These are phyloP conservation scores for Lamprologus ornatipinnis DNA, from an alignment of 2,113 vertebrate species.

Conservation along the genomic window DNA sequence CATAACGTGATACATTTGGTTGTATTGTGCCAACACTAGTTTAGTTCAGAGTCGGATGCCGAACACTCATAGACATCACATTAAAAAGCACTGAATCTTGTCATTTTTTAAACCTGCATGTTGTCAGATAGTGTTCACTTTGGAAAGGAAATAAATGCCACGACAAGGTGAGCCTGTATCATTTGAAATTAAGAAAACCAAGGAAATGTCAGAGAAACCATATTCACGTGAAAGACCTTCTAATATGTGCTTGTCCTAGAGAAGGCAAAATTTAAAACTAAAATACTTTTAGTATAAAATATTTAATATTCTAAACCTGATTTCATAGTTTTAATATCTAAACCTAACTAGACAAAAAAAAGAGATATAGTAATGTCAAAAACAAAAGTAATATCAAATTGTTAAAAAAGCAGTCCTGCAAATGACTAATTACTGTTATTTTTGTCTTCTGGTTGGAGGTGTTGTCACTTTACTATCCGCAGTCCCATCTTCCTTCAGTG, in stretches of 20 bases:
- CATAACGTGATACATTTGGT: neutral
- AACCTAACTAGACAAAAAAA: neutral
- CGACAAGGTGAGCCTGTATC: fast-evolving
- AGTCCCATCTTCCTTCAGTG: fast-evolving
- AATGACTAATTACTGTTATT: neutral
- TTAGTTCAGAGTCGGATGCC: neutral
- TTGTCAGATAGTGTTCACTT: neutral
- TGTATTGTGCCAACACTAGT: neutral
- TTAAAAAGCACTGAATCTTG: neutral
- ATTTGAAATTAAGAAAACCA: neutral
- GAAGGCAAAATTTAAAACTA: neutral
- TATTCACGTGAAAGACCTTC: neutral
- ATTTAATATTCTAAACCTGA: fast-evolving
- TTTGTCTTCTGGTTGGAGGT: neutral
- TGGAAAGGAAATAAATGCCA: neutral
- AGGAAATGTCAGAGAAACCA: neutral
- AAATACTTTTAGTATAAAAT: neutral
- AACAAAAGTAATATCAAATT: neutral
- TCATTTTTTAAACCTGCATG: neutral
- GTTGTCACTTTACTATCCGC: fast-evolving
- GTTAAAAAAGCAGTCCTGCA: neutral
- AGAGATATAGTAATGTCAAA: neutral
- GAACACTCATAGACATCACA: neutral
- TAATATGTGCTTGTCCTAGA: neutral
- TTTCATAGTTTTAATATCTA: neutral